Conservation (phyloP, 2,888 invertebrate genomes). For the Netelia fuscicornis region DNA sequence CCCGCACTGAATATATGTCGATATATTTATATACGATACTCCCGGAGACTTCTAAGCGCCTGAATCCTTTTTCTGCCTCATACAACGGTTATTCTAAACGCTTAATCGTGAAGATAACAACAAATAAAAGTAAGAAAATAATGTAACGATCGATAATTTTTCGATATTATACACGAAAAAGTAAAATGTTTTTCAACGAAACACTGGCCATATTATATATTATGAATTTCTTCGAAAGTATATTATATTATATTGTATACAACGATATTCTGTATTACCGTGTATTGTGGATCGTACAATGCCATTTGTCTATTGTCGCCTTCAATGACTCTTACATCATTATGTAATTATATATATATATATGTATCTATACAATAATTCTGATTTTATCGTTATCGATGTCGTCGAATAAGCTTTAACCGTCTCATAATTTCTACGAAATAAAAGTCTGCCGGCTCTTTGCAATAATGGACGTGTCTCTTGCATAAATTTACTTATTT, state of each 20-base stretch:
- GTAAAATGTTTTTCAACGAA: conserved; percentile 43
- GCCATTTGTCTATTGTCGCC: conserved; percentile 37
- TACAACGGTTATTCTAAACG: conserved; percentile 57
- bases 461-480: neutral
- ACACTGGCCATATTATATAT: conserved; percentile 59
- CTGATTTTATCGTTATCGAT: conserved; percentile 30
- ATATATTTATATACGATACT: conserved; percentile 36
- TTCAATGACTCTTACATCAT: conserved; percentile 27
- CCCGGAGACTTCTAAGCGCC: conserved; percentile 12
- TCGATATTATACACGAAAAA: conserved; percentile 55
- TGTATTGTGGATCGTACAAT: conserved; percentile 1
- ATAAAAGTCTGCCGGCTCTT: conserved; percentile 57
- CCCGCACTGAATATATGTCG: conserved; percentile 34
- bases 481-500: neutral
- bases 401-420: conserved; percentile 57
- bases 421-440: conserved; percentile 61
- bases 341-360: conserved; percentile 25
- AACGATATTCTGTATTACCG: conserved; percentile 6
- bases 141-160: conserved; percentile 51
- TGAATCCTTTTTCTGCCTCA: conserved; percentile 43
- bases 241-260: neutral
- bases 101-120: conserved; percentile 28
- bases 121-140: conserved; percentile 8
- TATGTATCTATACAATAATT: conserved; percentile 10
- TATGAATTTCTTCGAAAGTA: conserved; percentile 41